Evolutionary conservation across 2,888 invertebrate genomes (phyloP), one percentile per base, ranked within the genome.

Genomic region (Amiota mariae): DNA sequence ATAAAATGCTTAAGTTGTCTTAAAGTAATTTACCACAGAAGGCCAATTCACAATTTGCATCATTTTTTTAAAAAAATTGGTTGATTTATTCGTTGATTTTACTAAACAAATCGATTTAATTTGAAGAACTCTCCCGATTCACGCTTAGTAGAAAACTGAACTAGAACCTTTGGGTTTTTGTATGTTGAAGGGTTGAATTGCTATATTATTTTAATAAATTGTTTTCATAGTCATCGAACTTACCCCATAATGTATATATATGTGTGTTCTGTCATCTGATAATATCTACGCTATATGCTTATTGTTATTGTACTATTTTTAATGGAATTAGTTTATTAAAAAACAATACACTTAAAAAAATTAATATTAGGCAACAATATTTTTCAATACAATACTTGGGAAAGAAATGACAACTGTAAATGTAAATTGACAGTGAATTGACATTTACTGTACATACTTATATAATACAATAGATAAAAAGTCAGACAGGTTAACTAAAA

Each of bases 41-140:
- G 86, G 73, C 80, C 81, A 85, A 63, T 85, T 86, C 79, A 84
- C 80, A 70, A 86, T 61, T 70, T 81, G 76, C 67, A 85, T 85
- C 84, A 84, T 84, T 73, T 76, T 78, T 2, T 6, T 36, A 2
- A 24, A 24, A 24, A 24, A 24, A 36, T 36, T 36, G 0, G 9
- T 4, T 71, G 1, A 11, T 59, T 59, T 59, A 8, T 13, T 24
- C 13, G 13, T 18, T 66, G 36, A 24, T 2, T 24, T 24, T 24
- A 36, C 36, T 36, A 6, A 36, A 36, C 6, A 36, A 36, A 36
- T 36, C 36, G 15, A 47, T 15, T 20, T 47, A 9, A 56, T 51
- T 63, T 66, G 61, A 8, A 63, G 51, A 64, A 66, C 63, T 73
- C 77, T 80, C 15, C 75, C 66, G 18, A 20, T 59, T 20, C 18